These are phyloP conservation scores for Lasioglossum lativentre DNA, from an alignment of 2,888 invertebrate species.

Conservation along the genomic window DNA sequence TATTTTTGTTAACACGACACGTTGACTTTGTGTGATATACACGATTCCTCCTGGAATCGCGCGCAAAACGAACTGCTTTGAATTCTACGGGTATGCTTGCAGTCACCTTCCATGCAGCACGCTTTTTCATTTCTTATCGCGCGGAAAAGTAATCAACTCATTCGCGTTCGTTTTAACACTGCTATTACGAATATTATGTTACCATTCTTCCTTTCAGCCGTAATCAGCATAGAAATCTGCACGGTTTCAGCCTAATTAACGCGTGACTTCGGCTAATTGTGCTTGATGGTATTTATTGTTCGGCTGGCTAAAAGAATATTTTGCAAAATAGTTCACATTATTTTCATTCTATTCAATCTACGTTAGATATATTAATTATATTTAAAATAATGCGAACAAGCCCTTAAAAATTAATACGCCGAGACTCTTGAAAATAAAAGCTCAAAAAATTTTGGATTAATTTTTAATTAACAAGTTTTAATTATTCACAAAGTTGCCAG, in stretches of 20 bases:
- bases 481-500: too few species aligned
- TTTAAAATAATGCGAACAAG: too few species aligned
- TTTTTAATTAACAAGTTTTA: too few species aligned
- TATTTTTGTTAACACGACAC: conserved; percentile 27
- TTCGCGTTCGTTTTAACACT: not conserved
- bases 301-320: not conserved
- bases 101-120: not conserved
- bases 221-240: not conserved
- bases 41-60: not conserved
- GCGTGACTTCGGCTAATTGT: not conserved
- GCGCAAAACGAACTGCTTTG: not conserved
- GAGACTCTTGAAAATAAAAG: too few species aligned
- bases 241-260: not conserved
- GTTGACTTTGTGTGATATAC: not conserved
- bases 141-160: not conserved
- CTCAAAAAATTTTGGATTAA: too few species aligned
- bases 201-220: not conserved
- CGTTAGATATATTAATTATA: too few species aligned
- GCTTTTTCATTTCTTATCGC: not conserved
- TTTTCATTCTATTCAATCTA: too few species aligned
- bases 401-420: too few species aligned
- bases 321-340: not conserved
- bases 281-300: not conserved
- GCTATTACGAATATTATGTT: not conserved
- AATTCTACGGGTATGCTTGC: not conserved